Evolutionary conservation across 2,797 vertebrate genomes (phyloP), one percentile per base, ranked within the genome.

Genomic region (Perodicticus potto): DNA sequence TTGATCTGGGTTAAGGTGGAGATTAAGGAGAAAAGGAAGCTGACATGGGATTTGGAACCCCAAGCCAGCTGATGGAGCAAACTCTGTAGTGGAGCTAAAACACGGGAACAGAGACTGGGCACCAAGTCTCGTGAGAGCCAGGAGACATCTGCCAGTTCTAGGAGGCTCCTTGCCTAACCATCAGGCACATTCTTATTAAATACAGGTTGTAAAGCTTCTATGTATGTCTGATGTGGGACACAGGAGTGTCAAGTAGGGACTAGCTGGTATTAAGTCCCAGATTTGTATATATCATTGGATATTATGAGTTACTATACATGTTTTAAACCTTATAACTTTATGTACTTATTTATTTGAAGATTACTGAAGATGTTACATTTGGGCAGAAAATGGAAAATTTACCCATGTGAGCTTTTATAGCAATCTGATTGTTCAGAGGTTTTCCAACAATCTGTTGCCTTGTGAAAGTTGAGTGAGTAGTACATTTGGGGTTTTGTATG

Each of bases 11-110:
- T 78, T 78, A 49, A 96, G 40, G n/a, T 27, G 74, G 45, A 83
- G 29, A 32, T 67, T 73, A 40, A 67, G 65, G 32, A 92, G 55
- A 34, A 95, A 85, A 82, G 67, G 80, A 89, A 89, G 29, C 8
- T 69, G 59, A 61, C 80, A 86, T 78, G 19, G 5, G 37, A 59
- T 93, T 78, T 92, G 9, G 43, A 59, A 8, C 5, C 25, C 20
- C 23, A 77, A 77, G n/a, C 43, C 80, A 37, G 19, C 23, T 72
- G 63, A 12, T 86, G 45, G 23, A 89, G 16, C 8, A 49, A 91
- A 78, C 9, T 13, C 61, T 59, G 23, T 32, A 32, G 16, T 57
- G 23, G 23, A 89, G 16, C 2, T 0, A 49, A 83, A 94, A 70
- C 27, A 59, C 3, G 22, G 55, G 13, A 34, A 17, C 12, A 73